These are phyloP conservation scores for Tyrannus savana DNA, from an alignment of 2,113 vertebrate species.

Conservation along the genomic window DNA sequence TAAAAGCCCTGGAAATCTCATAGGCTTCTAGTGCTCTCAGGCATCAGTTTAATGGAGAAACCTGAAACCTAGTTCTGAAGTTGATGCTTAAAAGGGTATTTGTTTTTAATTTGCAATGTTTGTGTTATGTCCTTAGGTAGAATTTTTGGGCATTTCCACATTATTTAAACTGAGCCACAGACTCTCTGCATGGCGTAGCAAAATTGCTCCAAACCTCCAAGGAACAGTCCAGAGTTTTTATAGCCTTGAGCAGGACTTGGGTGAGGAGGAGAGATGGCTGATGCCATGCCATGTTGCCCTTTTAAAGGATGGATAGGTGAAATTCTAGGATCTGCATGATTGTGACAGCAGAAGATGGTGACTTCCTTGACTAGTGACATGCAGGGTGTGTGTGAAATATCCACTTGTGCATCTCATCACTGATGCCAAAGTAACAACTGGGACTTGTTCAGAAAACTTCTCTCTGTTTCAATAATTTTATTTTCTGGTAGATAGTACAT, in stretches of 20 bases:
- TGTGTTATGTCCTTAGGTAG: background rate
- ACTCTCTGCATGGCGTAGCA: background rate
- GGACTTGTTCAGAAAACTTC: background rate
- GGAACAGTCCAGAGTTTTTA: background rate
- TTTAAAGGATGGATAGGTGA: background rate
- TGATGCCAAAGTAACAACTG: background rate
- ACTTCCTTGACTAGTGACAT: background rate
- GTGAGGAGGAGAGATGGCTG: background rate
- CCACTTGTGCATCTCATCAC: background rate
- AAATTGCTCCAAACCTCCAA: background rate
- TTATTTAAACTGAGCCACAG: constrained; percentile 18
- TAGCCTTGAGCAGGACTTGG: background rate
- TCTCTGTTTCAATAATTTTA: background rate
- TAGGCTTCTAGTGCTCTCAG: background rate
- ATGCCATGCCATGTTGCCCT: background rate
- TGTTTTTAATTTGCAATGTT: constrained; percentile 24
- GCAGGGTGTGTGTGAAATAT: background rate
- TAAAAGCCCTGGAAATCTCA: background rate
- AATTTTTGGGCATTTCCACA: background rate
- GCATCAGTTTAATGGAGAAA: background rate
- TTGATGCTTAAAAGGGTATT: background rate
- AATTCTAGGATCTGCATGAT: background rate
- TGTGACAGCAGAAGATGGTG: background rate
- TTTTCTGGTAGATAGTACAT: background rate
- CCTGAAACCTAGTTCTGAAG: constrained; percentile 16